A percentile compares a stretch with the other conserved stretches of the same genome.
Conservation (phyloP, 2,797 vertebrate genomes). For the Pangasius macronema region DNA sequence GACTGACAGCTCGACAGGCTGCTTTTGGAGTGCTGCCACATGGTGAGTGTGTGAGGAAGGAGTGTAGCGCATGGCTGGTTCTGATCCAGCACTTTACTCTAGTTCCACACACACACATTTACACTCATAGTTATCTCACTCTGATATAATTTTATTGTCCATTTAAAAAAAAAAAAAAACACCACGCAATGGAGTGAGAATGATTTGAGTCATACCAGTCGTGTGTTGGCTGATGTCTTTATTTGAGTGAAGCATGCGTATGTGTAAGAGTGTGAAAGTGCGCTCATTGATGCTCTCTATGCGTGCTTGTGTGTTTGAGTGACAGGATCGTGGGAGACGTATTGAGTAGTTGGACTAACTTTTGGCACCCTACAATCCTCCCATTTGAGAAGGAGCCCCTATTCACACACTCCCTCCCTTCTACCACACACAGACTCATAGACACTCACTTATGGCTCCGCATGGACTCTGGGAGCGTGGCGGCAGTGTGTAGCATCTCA, state of each 20-base stretch:
- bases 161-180: not conserved
- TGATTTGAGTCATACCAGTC: not conserved
- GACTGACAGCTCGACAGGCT: slow-evolving; percentile 73
- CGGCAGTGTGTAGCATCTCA: slow-evolving; percentile 37
- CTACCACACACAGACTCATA: slow-evolving; percentile 30
- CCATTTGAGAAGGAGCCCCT: slow-evolving; percentile 53
- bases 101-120: not conserved
- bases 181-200: not conserved
- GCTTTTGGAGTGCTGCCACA: slow-evolving; percentile 71
- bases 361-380: slow-evolving; percentile 53
- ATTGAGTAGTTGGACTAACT: slow-evolving; percentile 52
- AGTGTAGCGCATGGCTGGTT: slow-evolving; percentile 57
- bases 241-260: slow-evolving; percentile 24
- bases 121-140: not conserved
- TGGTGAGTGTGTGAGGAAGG: slow-evolving; percentile 72
- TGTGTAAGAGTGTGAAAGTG: slow-evolving; percentile 30
- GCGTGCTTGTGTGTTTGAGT: slow-evolving; percentile 48
- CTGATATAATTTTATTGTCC: not conserved
- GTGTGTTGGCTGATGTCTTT: slow-evolving; percentile 49
- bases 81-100: slow-evolving; percentile 16
- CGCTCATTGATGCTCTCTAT: slow-evolving; percentile 4
- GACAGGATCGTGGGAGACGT: slow-evolving; percentile 58
- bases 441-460: slow-evolving; percentile 40
- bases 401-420: slow-evolving; percentile 55
- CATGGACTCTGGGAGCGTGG: slow-evolving; percentile 43